phyloP scores from a whole-genome alignment of 2,113 vertebrate genomes.

The Euleptes europaea region DNA sequence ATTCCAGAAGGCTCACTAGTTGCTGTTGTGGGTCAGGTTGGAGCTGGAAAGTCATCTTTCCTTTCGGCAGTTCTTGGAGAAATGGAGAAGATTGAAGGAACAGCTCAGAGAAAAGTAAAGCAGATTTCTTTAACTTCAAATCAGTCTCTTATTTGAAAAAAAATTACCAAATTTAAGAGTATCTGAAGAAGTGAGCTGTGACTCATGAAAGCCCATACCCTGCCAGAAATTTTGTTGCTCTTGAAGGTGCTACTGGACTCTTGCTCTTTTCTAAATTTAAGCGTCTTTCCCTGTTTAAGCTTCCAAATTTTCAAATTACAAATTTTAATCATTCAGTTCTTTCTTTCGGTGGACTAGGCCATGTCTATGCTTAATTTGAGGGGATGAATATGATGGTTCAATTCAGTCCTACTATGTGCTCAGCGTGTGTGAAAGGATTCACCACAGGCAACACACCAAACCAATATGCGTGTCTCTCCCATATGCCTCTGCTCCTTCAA shows the following conservation, averaged over 20 bases:
- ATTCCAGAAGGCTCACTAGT: constrained; percentile 72
- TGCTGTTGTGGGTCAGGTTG: constrained; percentile 74
- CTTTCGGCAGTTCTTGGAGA: constrained; percentile 78
- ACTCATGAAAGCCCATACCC: too few species aligned
- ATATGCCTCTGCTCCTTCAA: too few species aligned
- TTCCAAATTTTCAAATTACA: not conserved
- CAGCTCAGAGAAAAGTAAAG: constrained; percentile 69
- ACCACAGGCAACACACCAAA: too few species aligned
- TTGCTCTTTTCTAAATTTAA: not conserved
- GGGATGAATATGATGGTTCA: not conserved
- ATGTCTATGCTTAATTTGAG: too few species aligned
- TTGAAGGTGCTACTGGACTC: too few species aligned
- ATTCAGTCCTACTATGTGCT: not conserved
- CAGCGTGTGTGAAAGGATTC: too few species aligned
- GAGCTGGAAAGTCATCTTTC: constrained; percentile 79
- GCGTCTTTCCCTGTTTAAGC: not conserved
- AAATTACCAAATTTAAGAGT: too few species aligned
- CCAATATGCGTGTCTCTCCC: too few species aligned
- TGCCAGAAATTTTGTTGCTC: too few species aligned
- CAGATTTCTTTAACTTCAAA: not conserved
- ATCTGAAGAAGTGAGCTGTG: too few species aligned
- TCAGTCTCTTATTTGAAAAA: not conserved
- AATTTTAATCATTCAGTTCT: not conserved
- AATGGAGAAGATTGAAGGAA: constrained; percentile 74
- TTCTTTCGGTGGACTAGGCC: too few species aligned